These are phyloP conservation scores for Sebastes taczanowskii DNA, from an alignment of 2,797 vertebrate genomes.

Conservation along the genomic window DNA sequence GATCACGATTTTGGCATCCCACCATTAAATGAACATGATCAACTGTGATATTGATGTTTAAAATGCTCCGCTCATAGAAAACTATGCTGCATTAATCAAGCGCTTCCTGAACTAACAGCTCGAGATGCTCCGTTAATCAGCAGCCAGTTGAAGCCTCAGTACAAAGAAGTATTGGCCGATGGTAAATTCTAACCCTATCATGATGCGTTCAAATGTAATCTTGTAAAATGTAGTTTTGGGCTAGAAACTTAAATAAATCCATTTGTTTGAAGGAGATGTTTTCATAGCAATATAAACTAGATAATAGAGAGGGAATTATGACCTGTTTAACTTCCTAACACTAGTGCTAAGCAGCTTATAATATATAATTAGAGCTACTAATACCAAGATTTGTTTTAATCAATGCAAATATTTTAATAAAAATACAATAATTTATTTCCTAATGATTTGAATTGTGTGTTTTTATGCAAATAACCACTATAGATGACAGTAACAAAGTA, in stretches of 20 bases:
- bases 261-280: background rate
- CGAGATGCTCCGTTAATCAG: too few species aligned
- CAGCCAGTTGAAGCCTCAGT: too few species aligned
- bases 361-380: background rate
- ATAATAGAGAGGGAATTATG: background rate
- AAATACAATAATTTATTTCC: too few species aligned
- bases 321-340: background rate
- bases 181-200: too few species aligned
- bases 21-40: background rate
- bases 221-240: background rate
- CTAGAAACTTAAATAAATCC: too few species aligned
- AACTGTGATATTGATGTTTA: background rate
- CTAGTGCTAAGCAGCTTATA: background rate
- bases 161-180: too few species aligned
- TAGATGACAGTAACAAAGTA: too few species aligned
- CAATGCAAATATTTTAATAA: background rate
- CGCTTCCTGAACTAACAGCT: background rate
- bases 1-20: too few species aligned
- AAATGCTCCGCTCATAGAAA: background rate
- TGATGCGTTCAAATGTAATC: too few species aligned
- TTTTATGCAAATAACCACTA: too few species aligned
- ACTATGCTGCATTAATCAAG: background rate
- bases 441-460: too few species aligned
- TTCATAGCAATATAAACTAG: background rate
- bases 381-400: conserved; percentile 8